Conservation (phyloP, 2,113 vertebrate genomes). For the Notarius lentiginosus region DNA sequence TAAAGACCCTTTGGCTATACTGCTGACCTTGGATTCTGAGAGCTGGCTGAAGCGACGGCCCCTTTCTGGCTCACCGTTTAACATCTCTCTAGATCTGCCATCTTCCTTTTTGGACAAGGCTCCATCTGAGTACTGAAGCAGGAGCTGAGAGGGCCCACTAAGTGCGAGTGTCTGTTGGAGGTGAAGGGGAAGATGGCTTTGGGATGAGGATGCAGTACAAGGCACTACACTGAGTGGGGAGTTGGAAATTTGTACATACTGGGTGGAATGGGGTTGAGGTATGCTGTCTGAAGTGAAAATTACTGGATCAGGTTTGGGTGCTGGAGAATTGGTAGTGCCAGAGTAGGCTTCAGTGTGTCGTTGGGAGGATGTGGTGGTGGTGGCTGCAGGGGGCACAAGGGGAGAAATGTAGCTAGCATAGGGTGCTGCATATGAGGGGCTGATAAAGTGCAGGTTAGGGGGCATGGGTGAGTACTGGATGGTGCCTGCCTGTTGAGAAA, state of each 20-base stretch:
- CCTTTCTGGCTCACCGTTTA: conserved; percentile 91
- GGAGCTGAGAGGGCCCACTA: conserved; percentile 82
- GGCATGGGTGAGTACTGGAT: conserved; percentile 90
- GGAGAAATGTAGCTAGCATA: conserved; percentile 90
- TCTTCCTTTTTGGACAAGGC: conserved; percentile 79
- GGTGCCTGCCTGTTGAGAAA: conserved; percentile 82
- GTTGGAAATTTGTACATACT: conserved; percentile 80
- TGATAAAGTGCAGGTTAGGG: conserved; percentile 90
- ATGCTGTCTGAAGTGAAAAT: conserved; percentile 76
- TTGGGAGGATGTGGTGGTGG: conserved; percentile 74
- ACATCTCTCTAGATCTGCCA: conserved; percentile 81
- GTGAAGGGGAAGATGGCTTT: conserved; percentile 78
- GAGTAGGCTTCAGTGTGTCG: conserved; percentile 84
- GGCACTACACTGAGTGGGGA: conserved; percentile 76
- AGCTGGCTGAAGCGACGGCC: conserved; percentile 73
- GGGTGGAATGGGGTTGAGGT: conserved; percentile 77
- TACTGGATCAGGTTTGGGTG: conserved; percentile 77
- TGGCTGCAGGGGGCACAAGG: conserved; percentile 83
- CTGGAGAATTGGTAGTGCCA: conserved; percentile 77
- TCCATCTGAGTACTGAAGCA: conserved; percentile 85
- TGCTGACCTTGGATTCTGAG: conserved; percentile 64
- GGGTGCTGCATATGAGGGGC: conserved; percentile 82
- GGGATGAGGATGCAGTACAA: conserved; percentile 79
- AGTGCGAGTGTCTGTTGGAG: conserved; percentile 84
- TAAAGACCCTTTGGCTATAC: conserved; percentile 71